Conservation (phyloP, 2,797 vertebrate genomes). For the Rhabdophis nuchalis region DNA sequence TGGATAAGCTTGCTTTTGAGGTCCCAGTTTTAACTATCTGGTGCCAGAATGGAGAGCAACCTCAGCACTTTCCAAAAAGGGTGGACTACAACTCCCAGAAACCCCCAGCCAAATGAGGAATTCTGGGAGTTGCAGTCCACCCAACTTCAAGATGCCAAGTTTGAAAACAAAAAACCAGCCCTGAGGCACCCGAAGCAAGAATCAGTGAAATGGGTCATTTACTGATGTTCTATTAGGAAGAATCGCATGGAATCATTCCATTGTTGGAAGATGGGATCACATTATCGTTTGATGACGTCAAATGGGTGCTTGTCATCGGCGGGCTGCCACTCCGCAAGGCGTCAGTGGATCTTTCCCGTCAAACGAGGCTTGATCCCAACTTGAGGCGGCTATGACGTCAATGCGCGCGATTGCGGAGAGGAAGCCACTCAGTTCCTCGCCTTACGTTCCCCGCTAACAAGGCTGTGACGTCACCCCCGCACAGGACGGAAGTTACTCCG, state of each 20-base stretch:
- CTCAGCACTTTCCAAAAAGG: background rate
- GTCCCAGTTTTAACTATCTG: background rate
- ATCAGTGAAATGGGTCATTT: background rate
- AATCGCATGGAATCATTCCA: background rate
- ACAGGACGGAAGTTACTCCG: background rate
- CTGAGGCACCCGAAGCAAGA: background rate
- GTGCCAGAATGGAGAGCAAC: background rate
- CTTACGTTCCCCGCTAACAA: background rate
- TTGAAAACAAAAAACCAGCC: background rate
- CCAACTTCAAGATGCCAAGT: background rate
- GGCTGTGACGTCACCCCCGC: background rate
- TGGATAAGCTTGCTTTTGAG: background rate
- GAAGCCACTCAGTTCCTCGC: background rate
- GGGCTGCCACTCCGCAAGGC: background rate
- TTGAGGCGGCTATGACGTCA: background rate
- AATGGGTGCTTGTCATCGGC: too few species aligned
- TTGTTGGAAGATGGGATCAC: background rate
- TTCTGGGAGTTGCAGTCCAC: background rate
- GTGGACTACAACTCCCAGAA: background rate
- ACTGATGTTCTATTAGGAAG: background rate
- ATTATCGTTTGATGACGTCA: background rate
- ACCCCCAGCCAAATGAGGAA: background rate
- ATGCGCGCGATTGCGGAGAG: too few species aligned
- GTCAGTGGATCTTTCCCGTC: too few species aligned
- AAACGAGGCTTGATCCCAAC: background rate